phyloP scores from a whole-genome alignment of 2,113 vertebrate genomes.

The Lipotes vexillifer region DNA sequence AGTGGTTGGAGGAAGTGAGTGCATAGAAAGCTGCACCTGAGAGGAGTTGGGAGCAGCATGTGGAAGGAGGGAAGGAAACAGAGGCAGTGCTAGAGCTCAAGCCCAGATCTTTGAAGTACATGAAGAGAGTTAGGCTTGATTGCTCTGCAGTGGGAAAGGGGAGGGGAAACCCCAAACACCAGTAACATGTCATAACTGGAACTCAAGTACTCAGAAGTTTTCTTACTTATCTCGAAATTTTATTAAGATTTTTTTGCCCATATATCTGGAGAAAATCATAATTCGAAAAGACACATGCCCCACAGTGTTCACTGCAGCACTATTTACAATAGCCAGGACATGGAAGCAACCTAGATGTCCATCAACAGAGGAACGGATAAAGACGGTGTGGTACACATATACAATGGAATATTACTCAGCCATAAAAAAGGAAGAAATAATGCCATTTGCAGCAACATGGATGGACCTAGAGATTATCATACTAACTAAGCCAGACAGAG shows the following conservation, averaged over 20 bases:
- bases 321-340: neutral
- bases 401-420: neutral
- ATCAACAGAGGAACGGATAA: neutral
- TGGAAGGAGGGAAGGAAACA: neutral
- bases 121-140: neutral
- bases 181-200: neutral
- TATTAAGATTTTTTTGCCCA: neutral
- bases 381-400: neutral
- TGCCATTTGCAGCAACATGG: neutral
- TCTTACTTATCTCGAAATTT: neutral
- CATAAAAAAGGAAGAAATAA: neutral
- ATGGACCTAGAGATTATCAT: neutral
- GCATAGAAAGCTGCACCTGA: neutral
- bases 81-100: neutral
- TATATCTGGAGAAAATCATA: neutral
- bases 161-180: neutral
- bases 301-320: neutral
- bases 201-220: neutral
- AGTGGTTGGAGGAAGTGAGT: neutral
- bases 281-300: neutral
- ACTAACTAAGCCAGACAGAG: neutral
- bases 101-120: neutral
- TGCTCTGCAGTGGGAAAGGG: neutral
- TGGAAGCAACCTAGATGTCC: neutral
- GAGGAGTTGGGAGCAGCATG: neutral